Conservation (phyloP, 2,888 invertebrate species). For the Apodemia mormo region DNA sequence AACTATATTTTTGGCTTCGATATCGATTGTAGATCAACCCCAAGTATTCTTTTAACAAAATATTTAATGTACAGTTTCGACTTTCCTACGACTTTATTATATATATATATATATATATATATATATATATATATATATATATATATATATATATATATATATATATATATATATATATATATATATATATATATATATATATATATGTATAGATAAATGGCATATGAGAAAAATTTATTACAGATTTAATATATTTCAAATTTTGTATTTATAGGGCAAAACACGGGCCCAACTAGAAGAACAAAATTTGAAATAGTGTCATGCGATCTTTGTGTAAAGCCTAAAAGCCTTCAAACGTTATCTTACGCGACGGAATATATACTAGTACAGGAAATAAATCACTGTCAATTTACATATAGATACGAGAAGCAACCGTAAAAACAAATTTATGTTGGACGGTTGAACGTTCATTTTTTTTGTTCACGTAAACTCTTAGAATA, state of each 20-base stretch:
- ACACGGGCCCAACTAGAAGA: background rate
- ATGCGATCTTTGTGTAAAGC: constrained; percentile 5
- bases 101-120: too few species aligned
- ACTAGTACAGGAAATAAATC: constrained; percentile 9
- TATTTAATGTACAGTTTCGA: too few species aligned
- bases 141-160: too few species aligned
- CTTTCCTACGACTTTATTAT: too few species aligned
- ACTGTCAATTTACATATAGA: constrained; percentile 13
- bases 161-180: too few species aligned
- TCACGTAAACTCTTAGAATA: background rate
- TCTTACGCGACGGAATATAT: background rate
- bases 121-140: too few species aligned
- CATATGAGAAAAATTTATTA: too few species aligned
- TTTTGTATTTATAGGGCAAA: background rate
- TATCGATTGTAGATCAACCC: too few species aligned
- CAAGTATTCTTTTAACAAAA: too few species aligned
- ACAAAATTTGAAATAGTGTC: background rate
- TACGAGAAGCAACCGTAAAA: constrained; percentile 4
- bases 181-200: too few species aligned
- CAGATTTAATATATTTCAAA: background rate
- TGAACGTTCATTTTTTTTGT: background rate
- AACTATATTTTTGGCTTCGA: too few species aligned
- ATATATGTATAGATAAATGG: too few species aligned
- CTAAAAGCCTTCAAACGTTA: background rate
- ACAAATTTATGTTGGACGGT: background rate